Evolutionary conservation across 2,888 invertebrate genomes (phyloP), one percentile per base, ranked within the genome.

Genomic region (Liopterus haemorrhoidalis): DNA sequence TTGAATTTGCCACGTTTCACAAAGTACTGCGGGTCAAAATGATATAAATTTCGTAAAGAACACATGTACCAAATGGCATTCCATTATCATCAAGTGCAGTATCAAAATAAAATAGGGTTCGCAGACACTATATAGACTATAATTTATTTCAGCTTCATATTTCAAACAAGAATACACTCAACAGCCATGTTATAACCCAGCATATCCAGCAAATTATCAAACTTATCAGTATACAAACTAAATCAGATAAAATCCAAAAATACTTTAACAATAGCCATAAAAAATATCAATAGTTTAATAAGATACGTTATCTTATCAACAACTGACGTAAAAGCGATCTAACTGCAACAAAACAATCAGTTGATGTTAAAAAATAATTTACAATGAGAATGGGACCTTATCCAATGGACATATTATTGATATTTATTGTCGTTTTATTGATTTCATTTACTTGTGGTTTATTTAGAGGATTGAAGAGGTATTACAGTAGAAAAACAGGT

Each of bases 301-400:
- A 39, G 39, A 5, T 39, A 39, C 30, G 25, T 19, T 30, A 28
- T 8, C n/a, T 39, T 11, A 38, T n/a, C 35, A 11, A 27, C 25
- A 11, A 4, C n/a, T 12, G 30, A 20, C 14, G 20, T 8, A 38
- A 27, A 39, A 8, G 12, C 9, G 6, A 9, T 27, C 28, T 18
- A 21, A 30, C 27, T 30, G 9, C 20, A 20, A 14, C 8, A 15
- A 19, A 22, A 6, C 5, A 11, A 6, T 31, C 9, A 19, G 5
- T 28, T 8, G 5, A 18, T 16, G 25, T 15, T 12, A 12, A 12
- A 14, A 20, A 30, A 9, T 19, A 20, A 30, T 22, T 11, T 14
- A 24, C 12, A 38, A 18, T 22, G 36, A 19, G 5, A 5, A 11
- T 9, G 9, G 18, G 24, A n/a, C n/a, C n/a, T 18, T 27, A 15